phyloP scores from a whole-genome alignment of 1,140 invertebrate species.

The Brachionus koreanus region DNA sequence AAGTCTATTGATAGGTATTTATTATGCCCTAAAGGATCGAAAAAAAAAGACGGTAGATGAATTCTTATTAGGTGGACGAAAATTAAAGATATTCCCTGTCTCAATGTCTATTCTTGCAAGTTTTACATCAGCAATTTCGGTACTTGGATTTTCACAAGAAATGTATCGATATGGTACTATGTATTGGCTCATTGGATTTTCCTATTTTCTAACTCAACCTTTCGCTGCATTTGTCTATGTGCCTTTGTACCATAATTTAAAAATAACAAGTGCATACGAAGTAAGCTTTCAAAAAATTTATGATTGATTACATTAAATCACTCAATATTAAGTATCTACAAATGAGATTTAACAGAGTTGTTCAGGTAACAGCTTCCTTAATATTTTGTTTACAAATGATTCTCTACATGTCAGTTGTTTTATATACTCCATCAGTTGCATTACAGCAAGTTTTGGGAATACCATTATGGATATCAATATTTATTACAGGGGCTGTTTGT shows the following conservation, averaged over 20 bases:
- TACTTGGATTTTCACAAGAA: constrained; percentile 58
- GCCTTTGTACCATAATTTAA: constrained; percentile 55
- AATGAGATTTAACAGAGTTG: constrained; percentile 8
- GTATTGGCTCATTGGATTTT: constrained; percentile 46
- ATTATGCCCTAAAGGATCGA: constrained; percentile 32
- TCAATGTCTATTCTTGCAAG: constrained; percentile 57
- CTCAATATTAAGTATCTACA: constrained; percentile 24
- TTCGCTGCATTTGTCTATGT: constrained; percentile 50
- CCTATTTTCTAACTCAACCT: constrained; percentile 49
- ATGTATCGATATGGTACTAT: constrained; percentile 52
- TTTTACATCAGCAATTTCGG: constrained; percentile 56
- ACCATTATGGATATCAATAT: constrained; percentile 41
- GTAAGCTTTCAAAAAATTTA: neutral
- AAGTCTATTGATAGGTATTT: constrained; percentile 23
- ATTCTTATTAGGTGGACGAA: constrained; percentile 35
- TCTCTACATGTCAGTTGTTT: constrained; percentile 84
- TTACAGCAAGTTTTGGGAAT: constrained; percentile 67
- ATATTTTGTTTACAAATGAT: constrained; percentile 52
- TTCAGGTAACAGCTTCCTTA: neutral
- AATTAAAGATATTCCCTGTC: constrained; percentile 49
- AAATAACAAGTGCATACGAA: constrained; percentile 55
- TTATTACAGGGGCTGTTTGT: constrained; percentile 29
- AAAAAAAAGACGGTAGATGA: neutral
- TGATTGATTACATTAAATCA: neutral
- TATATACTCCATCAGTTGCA: constrained; percentile 85